These are phyloP conservation scores for Mus spicilegus DNA, from an alignment of 2,113 vertebrate species.

Conservation along the genomic window DNA sequence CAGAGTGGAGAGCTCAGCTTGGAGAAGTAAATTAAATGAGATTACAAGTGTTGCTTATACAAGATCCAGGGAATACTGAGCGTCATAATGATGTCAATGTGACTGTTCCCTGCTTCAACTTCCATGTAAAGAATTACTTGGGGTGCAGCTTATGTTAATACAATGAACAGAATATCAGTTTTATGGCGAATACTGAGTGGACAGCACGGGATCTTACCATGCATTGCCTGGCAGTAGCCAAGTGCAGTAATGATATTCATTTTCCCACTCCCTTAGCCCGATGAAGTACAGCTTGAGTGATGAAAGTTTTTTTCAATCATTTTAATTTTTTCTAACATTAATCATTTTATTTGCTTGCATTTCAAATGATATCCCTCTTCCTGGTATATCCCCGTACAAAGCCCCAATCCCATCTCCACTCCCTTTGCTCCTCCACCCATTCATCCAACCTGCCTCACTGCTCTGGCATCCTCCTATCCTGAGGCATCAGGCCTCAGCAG, in stretches of 20 bases:
- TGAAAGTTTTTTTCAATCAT: background rate
- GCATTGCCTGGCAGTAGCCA: background rate
- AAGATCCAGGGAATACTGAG: background rate
- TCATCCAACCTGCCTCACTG: no score
- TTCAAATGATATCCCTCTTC: no score
- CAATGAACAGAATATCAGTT: background rate
- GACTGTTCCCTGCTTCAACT: background rate
- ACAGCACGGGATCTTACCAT: background rate
- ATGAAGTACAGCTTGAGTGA: background rate
- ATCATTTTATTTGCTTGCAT: no score
- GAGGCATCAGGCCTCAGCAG: no score
- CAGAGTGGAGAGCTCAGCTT: background rate
- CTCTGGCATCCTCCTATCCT: no score
- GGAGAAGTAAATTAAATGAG: background rate
- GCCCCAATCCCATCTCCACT: no score
- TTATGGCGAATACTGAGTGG: background rate
- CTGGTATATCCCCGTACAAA: no score
- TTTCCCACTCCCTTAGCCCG: no score
- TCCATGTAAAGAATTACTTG: background rate
- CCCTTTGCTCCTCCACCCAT: no score
- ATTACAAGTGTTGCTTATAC: background rate
- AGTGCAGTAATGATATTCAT: background rate
- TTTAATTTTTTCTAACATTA: no score
- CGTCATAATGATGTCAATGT: background rate
- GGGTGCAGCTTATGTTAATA: background rate